Evolutionary conservation across 2,888 invertebrate species (phyloP).

Genomic region (Eupeodes luniger): DNA sequence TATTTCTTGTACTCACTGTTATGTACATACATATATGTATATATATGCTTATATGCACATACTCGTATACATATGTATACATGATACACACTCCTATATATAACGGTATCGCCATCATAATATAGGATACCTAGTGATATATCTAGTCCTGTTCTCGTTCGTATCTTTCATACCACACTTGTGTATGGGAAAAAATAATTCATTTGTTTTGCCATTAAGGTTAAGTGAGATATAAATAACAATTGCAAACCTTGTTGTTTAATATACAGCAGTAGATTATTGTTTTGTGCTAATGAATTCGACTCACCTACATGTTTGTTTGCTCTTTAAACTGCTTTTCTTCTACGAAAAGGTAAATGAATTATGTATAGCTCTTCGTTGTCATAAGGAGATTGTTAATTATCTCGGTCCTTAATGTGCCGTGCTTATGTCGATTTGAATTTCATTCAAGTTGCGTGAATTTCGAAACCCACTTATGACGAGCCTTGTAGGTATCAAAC

Average conservation of each 20-base stretch:
- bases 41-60: not conserved
- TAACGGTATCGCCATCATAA: not conserved
- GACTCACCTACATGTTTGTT: conserved; percentile 42
- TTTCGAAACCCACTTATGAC: conserved; percentile 11
- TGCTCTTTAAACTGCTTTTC: conserved; percentile 40
- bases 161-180: conserved; percentile 42
- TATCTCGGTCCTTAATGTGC: conserved; percentile 32
- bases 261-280: conserved; percentile 42
- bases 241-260: conserved; percentile 50
- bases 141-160: conserved; percentile 7
- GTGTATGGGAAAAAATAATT: conserved; percentile 44
- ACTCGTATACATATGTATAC: not conserved
- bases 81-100: not conserved
- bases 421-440: conserved; percentile 28
- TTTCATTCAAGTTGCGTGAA: conserved; percentile 37
- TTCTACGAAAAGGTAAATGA: conserved; percentile 13
- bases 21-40: not conserved
- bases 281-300: conserved; percentile 47
- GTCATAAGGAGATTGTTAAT: conserved; percentile 41
- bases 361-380: conserved; percentile 29
- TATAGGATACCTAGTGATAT: not conserved
- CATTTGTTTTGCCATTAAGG: conserved; percentile 49
- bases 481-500: not conserved
- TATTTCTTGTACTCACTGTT: not conserved
- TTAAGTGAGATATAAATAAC: conserved; percentile 47